Conservation (phyloP, 2,888 invertebrate genomes). For the Sthenelais limicola region DNA sequence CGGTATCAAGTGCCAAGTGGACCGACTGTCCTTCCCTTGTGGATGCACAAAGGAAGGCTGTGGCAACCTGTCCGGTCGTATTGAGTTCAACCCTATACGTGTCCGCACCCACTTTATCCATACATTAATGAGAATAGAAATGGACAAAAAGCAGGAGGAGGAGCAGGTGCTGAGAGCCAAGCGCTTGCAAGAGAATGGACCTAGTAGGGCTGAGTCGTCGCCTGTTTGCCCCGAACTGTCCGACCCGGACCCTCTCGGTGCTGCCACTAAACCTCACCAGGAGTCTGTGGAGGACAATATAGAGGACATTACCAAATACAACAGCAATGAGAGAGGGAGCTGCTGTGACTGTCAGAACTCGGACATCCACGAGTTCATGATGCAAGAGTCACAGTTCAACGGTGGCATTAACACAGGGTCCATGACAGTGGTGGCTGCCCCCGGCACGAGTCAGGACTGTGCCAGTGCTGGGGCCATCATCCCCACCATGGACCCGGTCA, state of each 20-base stretch:
- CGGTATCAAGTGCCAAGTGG: conserved; percentile 98
- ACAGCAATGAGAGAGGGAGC: conserved; percentile 70
- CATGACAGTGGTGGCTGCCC: conserved; percentile 3
- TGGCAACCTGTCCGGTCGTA: conserved; percentile 90
- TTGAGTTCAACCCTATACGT: conserved; percentile 95
- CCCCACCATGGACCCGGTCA: background rate
- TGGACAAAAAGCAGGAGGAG: conserved; percentile 38
- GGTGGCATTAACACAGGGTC: conserved; percentile 44
- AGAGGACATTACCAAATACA: conserved; percentile 80
- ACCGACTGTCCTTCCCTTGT: conserved; percentile 95
- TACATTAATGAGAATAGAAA: conserved; percentile 85
- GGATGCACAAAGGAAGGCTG: conserved; percentile 96
- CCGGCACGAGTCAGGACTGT: background rate
- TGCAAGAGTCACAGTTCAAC: conserved; percentile 61
- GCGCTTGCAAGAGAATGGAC: conserved; percentile 51
- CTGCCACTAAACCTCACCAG: too few species aligned
- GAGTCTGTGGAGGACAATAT: conserved; percentile 77
- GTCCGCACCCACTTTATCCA: conserved; percentile 98
- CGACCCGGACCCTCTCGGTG: conserved; percentile 1
- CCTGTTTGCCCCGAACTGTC: conserved; percentile 73
- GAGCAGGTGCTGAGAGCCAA: background rate
- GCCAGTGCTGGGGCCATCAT: too few species aligned
- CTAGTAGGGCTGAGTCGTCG: conserved; percentile 76
- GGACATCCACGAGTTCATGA: conserved; percentile 67
- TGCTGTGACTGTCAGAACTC: conserved; percentile 71